phyloP scores from a whole-genome alignment of 2,113 vertebrate species.

The Nothobranchius kuhntae region DNA sequence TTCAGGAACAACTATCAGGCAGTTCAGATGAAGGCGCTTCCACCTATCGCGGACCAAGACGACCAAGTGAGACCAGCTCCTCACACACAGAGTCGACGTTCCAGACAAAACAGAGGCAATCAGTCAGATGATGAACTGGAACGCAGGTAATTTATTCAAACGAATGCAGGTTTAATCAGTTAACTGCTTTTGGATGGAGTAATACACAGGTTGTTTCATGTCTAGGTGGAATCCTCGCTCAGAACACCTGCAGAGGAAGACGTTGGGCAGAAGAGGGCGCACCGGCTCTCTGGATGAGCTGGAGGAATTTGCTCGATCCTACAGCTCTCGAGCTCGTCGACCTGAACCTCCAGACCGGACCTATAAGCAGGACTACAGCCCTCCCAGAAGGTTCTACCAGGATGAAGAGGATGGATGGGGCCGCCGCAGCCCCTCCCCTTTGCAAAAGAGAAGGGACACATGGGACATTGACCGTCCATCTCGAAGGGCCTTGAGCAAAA shows the following conservation, averaged over 20 bases:
- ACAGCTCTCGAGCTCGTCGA: slow-evolving; percentile 74
- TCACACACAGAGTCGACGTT: slow-evolving; percentile 68
- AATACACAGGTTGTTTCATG: background rate
- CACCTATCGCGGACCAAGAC: slow-evolving; percentile 82
- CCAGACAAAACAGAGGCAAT: slow-evolving; percentile 72
- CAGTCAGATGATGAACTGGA: slow-evolving; percentile 72
- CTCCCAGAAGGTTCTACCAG: slow-evolving; percentile 54
- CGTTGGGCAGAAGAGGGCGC: slow-evolving; percentile 83
- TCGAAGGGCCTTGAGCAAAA: slow-evolving; percentile 64
- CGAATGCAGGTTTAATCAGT: background rate
- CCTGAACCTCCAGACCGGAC: slow-evolving; percentile 59
- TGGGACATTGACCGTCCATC: slow-evolving; percentile 81
- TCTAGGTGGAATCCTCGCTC: slow-evolving; percentile 86
- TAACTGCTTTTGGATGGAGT: background rate
- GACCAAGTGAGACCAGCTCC: slow-evolving; percentile 80
- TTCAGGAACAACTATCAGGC: slow-evolving; percentile 90
- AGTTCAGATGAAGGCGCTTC: slow-evolving; percentile 86
- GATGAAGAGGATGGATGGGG: slow-evolving; percentile 76
- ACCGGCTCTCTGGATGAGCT: slow-evolving; percentile 93
- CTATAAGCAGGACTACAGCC: slow-evolving; percentile 77
- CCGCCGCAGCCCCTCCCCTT: slow-evolving; percentile 81
- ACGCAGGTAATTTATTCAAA: slow-evolving; percentile 9
- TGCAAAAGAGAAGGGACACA: slow-evolving; percentile 81
- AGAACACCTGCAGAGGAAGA: slow-evolving; percentile 89
- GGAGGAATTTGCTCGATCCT: slow-evolving; percentile 89